Evolutionary conservation across 2,113 vertebrate species (phyloP), one percentile per base, ranked within the genome.

Genomic region (Periophthalmus modestus): DNA sequence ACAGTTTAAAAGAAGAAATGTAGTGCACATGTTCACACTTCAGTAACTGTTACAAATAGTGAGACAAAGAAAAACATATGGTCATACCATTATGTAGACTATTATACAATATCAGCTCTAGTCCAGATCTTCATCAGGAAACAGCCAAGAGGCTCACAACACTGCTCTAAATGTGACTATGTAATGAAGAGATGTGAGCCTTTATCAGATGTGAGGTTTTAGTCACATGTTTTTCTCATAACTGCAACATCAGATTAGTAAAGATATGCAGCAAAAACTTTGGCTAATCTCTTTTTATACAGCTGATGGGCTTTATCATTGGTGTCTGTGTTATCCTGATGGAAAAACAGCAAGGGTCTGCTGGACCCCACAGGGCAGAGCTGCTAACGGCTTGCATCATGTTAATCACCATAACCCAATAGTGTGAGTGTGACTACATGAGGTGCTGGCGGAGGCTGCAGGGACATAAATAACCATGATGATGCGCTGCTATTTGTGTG

Each of bases 111-210:
- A 89, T 77, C 82, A 75, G 74, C 81, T 80, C 85, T 62, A 75
- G 63, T 84, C 79, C 80, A 83, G 84, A 87, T 87, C 74, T 85
- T 72, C 65, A 74, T 78, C 86, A 87, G 88, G 87, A 91, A 91
- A 88, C 78, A 61, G 77, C 71, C 71, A 79, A 78, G 76, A 84
- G 83, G 76, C 77, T 77, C 28, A 28, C 28, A 28, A 28, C 50
- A 72, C 23, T 50, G 9, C 3, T 39, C 36, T 39, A 39, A 39
- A 5, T 50, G 48, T 50, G 48, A 72, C 36, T 72, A 12, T 59
- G 70, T 43, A 7, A 50, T 46, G n/a, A 54, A 12, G 16, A 57
- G 13, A 39, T 46, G 16, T 43, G 23, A 21, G 55, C 19, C 12
- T 58, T 24, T 12, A 24, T 13, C 21, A 58, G 21, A 58, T 19